These are phyloP conservation scores for Eupithecia pulchellata DNA, from an alignment of 2,888 invertebrate genomes.

Conservation along the genomic window DNA sequence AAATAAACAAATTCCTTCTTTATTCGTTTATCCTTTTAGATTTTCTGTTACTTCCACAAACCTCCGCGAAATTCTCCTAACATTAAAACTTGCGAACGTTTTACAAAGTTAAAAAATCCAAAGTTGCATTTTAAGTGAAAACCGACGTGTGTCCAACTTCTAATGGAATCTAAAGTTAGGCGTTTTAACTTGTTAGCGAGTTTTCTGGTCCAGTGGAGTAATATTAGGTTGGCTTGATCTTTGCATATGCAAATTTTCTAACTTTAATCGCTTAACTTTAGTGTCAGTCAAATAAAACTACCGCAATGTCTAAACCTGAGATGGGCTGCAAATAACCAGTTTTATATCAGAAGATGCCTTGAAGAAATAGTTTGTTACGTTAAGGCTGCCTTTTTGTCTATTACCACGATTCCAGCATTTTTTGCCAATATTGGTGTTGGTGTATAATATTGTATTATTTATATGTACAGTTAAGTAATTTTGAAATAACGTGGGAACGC, in stretches of 20 bases:
- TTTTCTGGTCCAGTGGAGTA: slow-evolving; percentile 29
- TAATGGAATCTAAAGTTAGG: slow-evolving; percentile 61
- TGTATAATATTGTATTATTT: no score
- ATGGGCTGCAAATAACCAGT: background rate
- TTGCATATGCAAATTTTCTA: background rate
- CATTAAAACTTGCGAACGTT: slow-evolving; percentile 14
- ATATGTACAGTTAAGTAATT: no score
- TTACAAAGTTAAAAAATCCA: slow-evolving; percentile 34
- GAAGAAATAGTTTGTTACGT: no score
- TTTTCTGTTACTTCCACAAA: background rate
- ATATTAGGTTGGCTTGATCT: background rate
- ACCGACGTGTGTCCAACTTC: slow-evolving; percentile 52
- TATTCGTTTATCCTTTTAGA: background rate
- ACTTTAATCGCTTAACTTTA: background rate
- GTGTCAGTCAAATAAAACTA: no score
- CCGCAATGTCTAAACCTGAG: background rate
- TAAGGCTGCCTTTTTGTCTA: no score
- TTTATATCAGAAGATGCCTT: no score
- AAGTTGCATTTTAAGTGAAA: slow-evolving; percentile 39
- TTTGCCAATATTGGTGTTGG: no score
- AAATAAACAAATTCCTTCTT: no score
- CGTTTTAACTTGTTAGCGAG: slow-evolving; percentile 64
- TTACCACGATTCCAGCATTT: no score
- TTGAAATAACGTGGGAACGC: no score
- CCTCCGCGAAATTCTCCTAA: slow-evolving; percentile 10